A percentile compares a stretch with the other conserved stretches of the same genome.
Conservation (phyloP, 2,797 vertebrate genomes). For the Halcyon badia region DNA sequence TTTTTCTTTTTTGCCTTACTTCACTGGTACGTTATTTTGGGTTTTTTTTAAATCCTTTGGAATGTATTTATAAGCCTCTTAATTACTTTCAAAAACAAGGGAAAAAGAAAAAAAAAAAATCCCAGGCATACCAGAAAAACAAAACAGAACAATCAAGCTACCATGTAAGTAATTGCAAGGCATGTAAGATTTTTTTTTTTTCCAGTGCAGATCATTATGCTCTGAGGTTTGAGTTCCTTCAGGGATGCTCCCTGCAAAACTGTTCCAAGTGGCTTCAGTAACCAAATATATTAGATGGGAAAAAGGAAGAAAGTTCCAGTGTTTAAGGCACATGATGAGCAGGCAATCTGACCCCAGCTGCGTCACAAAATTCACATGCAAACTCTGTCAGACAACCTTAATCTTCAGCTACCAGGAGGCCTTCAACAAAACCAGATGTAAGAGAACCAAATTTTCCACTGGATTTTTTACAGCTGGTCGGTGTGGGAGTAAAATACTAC, state of each 20-base stretch:
- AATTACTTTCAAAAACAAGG: background rate
- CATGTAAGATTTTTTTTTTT: background rate
- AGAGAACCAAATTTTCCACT: background rate
- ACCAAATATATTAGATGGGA: background rate
- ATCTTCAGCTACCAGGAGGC: background rate
- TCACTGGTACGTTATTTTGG: background rate
- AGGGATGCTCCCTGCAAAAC: background rate
- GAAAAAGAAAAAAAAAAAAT: background rate
- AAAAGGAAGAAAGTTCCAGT: background rate
- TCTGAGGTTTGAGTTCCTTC: background rate
- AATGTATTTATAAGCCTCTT: background rate
- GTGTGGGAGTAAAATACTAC: background rate
- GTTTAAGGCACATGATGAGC: background rate
- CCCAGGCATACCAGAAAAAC: background rate
- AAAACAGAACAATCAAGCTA: background rate
- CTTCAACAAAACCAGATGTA: background rate
- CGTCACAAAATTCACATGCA: background rate
- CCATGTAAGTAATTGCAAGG: background rate
- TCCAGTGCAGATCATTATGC: conserved; percentile 9
- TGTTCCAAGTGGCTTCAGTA: background rate
- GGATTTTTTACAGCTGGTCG: background rate
- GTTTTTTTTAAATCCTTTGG: background rate
- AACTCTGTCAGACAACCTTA: background rate
- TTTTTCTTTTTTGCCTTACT: background rate
- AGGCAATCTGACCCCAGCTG: background rate